phyloP scores from a whole-genome alignment of 2,113 vertebrate genomes.

The Saguinus midas region DNA sequence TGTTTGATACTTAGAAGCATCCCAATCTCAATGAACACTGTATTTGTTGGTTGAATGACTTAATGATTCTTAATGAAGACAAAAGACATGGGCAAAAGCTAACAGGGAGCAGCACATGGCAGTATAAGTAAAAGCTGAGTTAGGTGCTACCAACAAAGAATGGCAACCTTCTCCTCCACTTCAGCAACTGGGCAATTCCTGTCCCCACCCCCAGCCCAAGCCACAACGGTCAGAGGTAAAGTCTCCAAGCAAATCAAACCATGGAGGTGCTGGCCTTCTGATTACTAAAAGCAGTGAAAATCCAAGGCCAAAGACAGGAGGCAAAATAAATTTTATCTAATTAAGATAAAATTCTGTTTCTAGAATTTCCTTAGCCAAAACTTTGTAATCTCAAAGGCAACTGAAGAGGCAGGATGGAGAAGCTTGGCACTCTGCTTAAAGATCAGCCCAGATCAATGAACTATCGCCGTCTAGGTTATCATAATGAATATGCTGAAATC shows the following conservation, averaged over 20 bases:
- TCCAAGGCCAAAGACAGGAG: background rate
- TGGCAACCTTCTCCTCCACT: background rate
- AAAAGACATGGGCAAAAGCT: background rate
- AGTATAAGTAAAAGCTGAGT: fast-evolving
- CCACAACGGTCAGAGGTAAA: background rate
- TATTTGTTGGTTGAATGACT: background rate
- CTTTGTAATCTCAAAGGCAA: background rate
- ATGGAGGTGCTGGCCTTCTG: background rate
- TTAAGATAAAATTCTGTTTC: background rate
- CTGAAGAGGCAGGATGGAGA: background rate
- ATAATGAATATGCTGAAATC: background rate
- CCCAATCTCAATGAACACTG: background rate
- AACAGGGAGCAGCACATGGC: background rate
- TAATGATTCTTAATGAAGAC: background rate
- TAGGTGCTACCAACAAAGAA: background rate
- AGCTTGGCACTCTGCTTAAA: background rate
- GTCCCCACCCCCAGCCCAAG: background rate
- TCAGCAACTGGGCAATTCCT: no score
- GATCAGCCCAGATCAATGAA: no score
- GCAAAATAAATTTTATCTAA: background rate
- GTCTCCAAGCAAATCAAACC: background rate
- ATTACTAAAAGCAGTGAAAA: background rate
- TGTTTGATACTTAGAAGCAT: background rate
- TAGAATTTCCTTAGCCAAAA: background rate
- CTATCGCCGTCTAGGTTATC: background rate